Conservation (phyloP, 2,888 invertebrate species). For the Himalopsyche kuldschensis region DNA sequence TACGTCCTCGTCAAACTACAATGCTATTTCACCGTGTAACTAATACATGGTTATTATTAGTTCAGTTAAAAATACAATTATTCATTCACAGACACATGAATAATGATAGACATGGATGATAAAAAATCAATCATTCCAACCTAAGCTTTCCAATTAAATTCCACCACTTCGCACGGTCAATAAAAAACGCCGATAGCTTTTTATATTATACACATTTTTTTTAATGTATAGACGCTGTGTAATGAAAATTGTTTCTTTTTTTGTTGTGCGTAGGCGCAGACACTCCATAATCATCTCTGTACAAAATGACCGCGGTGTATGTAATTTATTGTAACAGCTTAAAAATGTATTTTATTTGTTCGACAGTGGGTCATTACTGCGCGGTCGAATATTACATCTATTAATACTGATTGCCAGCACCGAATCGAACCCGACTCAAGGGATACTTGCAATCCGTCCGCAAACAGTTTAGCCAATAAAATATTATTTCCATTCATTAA, state of each 20-base stretch:
- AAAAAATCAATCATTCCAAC: not conserved
- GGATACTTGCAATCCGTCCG: not conserved
- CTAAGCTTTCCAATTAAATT: not conserved
- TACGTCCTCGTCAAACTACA: too few relatives aligned
- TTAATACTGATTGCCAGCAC: conserved; percentile 27
- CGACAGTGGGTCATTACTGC: conserved; percentile 28
- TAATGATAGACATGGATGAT: too few relatives aligned
- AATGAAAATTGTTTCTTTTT: not conserved
- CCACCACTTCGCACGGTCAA: not conserved
- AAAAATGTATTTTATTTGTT: conserved; percentile 35
- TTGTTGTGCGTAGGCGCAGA: not conserved
- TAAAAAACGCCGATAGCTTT: not conserved
- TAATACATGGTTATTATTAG: too few relatives aligned
- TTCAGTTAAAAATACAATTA: too few relatives aligned
- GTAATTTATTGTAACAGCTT: conserved; percentile 33
- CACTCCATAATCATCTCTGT: not conserved
- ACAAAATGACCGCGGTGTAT: conserved; percentile 13
- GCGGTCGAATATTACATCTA: conserved; percentile 26
- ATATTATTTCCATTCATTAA: too few relatives aligned
- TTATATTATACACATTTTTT: not conserved
- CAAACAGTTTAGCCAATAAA: not conserved
- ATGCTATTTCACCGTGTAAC: too few relatives aligned
- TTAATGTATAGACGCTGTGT: not conserved
- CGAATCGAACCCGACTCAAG: not conserved
- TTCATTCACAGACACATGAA: too few relatives aligned